Evolutionary conservation across 1,140 invertebrate genomes (phyloP).

Genomic region (Temnothorax nylanderi): DNA sequence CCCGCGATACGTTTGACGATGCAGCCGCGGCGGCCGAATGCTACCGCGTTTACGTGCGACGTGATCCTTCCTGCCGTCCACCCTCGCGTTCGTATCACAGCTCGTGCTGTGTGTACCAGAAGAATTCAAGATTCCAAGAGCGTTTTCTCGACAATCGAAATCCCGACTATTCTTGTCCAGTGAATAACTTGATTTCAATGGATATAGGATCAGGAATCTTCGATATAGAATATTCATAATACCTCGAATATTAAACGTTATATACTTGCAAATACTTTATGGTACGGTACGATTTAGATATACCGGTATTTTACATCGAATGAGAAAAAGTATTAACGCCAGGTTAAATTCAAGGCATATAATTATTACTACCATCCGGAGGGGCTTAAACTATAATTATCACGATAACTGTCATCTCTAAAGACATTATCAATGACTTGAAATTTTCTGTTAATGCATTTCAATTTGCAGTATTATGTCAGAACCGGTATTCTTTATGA

Average conservation of each 20-base stretch:
- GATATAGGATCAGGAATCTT: neutral
- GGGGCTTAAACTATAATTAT: slow-evolving; percentile 5
- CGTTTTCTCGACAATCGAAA: neutral
- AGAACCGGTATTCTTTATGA: slow-evolving; percentile 44
- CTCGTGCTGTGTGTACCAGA: neutral
- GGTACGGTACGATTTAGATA: neutral
- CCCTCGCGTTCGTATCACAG: neutral
- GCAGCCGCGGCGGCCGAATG: neutral
- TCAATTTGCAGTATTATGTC: slow-evolving; percentile 34
- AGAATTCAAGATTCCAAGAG: neutral
- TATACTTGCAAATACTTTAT: neutral
- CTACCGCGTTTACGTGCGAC: neutral
- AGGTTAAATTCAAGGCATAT: neutral
- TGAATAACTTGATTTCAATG: too few species aligned
- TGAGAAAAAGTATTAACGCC: neutral
- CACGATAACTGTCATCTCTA: slow-evolving; percentile 34
- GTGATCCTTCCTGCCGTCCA: neutral
- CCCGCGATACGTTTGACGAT: slow-evolving; percentile 27
- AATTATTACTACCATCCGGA: neutral
- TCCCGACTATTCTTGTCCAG: neutral
- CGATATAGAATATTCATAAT: neutral
- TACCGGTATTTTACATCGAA: neutral
- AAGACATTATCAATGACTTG: slow-evolving; percentile 49
- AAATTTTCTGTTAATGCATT: slow-evolving; percentile 45
- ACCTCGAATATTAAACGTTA: neutral